Conservation (phyloP, 2,797 vertebrate species). For the Acipenser ruthenus region DNA sequence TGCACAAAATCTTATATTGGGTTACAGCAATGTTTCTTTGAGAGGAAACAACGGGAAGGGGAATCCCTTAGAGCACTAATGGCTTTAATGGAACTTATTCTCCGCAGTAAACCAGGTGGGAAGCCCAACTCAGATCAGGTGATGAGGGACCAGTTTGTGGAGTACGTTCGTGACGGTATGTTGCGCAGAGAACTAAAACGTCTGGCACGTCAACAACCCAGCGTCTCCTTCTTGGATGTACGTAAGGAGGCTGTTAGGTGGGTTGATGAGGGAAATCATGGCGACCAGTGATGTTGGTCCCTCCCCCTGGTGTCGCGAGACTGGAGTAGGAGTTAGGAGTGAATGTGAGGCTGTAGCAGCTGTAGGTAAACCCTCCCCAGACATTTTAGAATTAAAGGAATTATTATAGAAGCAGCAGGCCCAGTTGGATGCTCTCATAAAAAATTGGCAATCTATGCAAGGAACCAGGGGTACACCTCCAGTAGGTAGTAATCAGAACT, state of each 20-base stretch:
- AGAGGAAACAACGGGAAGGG: conserved; percentile 4
- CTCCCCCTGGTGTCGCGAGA: background rate
- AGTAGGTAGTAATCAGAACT: background rate
- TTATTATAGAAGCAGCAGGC: background rate
- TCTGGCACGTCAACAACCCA: background rate
- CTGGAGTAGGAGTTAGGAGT: background rate
- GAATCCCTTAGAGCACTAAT: conserved; percentile 3
- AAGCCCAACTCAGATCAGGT: background rate
- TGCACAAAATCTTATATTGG: background rate
- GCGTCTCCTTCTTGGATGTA: background rate
- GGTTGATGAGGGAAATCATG: background rate
- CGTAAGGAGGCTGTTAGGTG: conserved; percentile 1
- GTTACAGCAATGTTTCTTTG: conserved; percentile 7
- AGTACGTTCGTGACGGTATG: background rate
- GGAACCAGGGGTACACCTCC: too few species aligned
- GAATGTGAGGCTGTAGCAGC: background rate
- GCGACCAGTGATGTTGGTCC: background rate
- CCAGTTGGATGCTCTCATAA: background rate
- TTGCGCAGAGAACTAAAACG: background rate
- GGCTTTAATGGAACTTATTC: conserved; percentile 6
- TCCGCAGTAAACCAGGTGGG: background rate
- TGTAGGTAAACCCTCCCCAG: background rate
- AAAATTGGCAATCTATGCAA: background rate
- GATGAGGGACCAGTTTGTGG: conserved; percentile 10
- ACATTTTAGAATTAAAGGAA: background rate